Conservation (phyloP, 2,888 invertebrate species). For the Plutella xylostella region DNA sequence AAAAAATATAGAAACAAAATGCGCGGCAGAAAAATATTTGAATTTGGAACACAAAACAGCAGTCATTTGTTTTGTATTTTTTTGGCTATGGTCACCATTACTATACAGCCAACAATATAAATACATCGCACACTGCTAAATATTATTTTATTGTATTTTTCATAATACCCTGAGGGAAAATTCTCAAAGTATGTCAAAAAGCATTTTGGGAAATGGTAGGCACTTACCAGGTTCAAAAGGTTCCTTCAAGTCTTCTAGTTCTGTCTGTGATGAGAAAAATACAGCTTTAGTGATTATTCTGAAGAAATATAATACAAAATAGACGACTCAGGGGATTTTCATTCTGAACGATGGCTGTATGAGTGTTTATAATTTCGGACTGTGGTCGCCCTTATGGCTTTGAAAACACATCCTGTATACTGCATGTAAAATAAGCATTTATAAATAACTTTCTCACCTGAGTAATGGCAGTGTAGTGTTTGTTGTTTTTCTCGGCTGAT, state of each 20-base stretch:
- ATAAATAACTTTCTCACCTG: slow-evolving; percentile 10
- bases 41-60: slow-evolving; percentile 19
- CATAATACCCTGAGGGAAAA: neutral
- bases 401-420: no score
- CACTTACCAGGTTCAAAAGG: slow-evolving; percentile 48
- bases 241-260: slow-evolving; percentile 52
- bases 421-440: no score
- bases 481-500: slow-evolving; percentile 16
- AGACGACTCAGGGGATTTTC: neutral
- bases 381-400: no score
- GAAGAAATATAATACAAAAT: slow-evolving; percentile 5
- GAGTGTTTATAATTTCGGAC: no score
- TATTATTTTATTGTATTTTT: neutral
- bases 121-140: neutral
- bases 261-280: slow-evolving; percentile 39
- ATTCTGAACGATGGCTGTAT: no score
- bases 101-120: neutral
- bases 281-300: no score
- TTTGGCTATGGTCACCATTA: neutral
- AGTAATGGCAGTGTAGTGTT: slow-evolving; percentile 15
- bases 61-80: slow-evolving; percentile 15
- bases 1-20: slow-evolving; percentile 7
- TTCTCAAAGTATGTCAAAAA: no score
- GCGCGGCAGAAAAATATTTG: slow-evolving; percentile 13
- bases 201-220: neutral